Evolutionary conservation across 2,113 vertebrate genomes (phyloP), one percentile per base, ranked within the genome.

Genomic region (Channa maculata): DNA sequence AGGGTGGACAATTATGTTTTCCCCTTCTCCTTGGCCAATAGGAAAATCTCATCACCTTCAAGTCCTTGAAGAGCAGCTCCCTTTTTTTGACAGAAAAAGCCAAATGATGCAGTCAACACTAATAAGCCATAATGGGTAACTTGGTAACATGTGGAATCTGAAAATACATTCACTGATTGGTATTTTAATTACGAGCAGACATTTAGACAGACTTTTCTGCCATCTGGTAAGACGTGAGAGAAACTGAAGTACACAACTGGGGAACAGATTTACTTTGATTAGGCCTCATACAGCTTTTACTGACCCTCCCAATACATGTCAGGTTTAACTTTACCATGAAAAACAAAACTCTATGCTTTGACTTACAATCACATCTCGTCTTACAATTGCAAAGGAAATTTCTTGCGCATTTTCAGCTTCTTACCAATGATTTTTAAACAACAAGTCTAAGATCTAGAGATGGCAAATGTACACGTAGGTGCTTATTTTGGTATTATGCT

Each of bases 101-200:
- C 60, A 72, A 81, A 83, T 79, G 13, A 73, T 60, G 51, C 78
- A 71, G 83, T 85, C 75, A 53, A 43, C 65, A 68, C 51, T 55
- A 78, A 75, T 81, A 69, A 76, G 45, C 5, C 49, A 15, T 50
- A 63, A 77, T 9, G 55, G 38, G 38, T 65, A 67, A 57, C 37
- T 51, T 61, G 44, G 70, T 72, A 73, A 84, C 71, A 72, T 39
- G 48, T 14, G 69, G 46, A 86, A 60, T 65, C 36, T 44, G 45
- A 52, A 77, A 79, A 71, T 44, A 34, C 50, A 24, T 60, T 51
- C 54, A 3, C 41, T 69, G 59, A 83, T 75, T 79, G 65, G 63
- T 54, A 46, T 85, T 87, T 90, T 87, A 82, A 91, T 78, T 58
- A 14, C 83, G 89, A 86, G 13, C 90, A 91, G 86, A 15, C 12